Percentiles rank a stretch among this genome's conserved stretches.
phyloP scores from a whole-genome alignment of 1,140 invertebrate genomes.

The Megalonaias nervosa region DNA sequence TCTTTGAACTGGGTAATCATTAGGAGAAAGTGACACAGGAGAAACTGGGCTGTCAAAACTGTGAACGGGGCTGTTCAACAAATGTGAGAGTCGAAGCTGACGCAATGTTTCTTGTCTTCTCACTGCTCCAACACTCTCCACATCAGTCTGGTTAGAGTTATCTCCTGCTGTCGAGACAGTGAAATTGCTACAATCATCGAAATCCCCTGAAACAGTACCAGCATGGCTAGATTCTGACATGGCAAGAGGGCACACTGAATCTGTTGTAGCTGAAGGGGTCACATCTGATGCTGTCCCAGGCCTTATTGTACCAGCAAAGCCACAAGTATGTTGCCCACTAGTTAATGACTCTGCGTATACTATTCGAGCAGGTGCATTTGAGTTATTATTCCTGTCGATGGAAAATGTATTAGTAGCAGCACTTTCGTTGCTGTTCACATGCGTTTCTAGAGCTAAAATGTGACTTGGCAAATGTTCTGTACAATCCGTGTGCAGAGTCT shows the following conservation, averaged over 20 bases:
- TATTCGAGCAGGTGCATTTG: not conserved
- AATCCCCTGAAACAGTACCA: not conserved
- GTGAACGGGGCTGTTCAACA: conserved; percentile 17
- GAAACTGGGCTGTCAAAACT: not conserved
- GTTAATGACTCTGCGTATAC: conserved; percentile 29
- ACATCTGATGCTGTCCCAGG: not conserved
- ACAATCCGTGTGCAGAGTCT: conserved; percentile 8
- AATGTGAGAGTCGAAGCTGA: conserved; percentile 28
- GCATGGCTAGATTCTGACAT: conserved; percentile 1
- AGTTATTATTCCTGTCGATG: not conserved
- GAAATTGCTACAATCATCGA: not conserved
- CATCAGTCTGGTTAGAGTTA: conserved; percentile 3
- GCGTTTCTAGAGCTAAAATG: conserved; percentile 21
- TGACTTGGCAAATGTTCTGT: conserved; percentile 26
- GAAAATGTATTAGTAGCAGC: not conserved
- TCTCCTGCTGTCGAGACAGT: conserved; percentile 5
- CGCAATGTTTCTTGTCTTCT: conserved; percentile 26
- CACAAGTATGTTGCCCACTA: conserved; percentile 19
- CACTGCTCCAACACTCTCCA: conserved; percentile 24
- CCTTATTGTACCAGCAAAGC: conserved; percentile 16
- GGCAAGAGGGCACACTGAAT: not conserved
- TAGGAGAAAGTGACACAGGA: not conserved
- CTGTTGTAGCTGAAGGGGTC: not conserved
- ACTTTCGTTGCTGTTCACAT: not conserved
- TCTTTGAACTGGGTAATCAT: not conserved